Percentiles rank a stretch among this genome's conserved stretches.
Evolutionary conservation across 2,888 invertebrate genomes (phyloP).

Genomic region (Marasmarcha lunaedactyla): DNA sequence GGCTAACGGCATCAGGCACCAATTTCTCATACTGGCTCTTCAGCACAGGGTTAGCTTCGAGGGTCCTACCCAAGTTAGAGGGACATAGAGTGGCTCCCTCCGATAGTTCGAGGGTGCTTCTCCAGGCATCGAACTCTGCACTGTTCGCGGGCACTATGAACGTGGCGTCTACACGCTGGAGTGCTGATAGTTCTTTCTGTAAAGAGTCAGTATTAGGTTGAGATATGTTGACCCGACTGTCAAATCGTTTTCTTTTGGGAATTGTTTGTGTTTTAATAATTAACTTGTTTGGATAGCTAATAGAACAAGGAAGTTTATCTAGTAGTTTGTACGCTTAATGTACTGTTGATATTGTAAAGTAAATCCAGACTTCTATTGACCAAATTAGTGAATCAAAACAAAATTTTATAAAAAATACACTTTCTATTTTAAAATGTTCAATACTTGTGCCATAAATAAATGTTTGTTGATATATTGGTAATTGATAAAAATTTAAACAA

Average conservation of each 20-base stretch:
- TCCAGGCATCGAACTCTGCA: slow-evolving; percentile 56
- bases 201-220: not conserved
- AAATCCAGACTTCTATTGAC: no score
- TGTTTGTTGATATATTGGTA: not conserved
- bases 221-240: not conserved
- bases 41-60: slow-evolving; percentile 54
- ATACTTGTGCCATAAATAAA: no score
- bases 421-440: no score
- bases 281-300: no score
- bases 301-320: no score
- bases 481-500: no score
- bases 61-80: slow-evolving; percentile 28
- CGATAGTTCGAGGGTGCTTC: slow-evolving; percentile 13
- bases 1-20: slow-evolving; percentile 78
- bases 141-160: slow-evolving; percentile 77
- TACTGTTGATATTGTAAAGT: no score
- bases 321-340: no score
- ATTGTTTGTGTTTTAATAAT: no score
- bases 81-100: slow-evolving; percentile 21
- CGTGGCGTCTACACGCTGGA: slow-evolving; percentile 80
- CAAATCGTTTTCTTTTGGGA: no score
- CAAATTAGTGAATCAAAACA: no score
- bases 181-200: slow-evolving; percentile 76
- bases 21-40: slow-evolving; percentile 73
- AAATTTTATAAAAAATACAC: no score